phyloP scores from a whole-genome alignment of 2,888 invertebrate species.

The Apodemia zela region DNA sequence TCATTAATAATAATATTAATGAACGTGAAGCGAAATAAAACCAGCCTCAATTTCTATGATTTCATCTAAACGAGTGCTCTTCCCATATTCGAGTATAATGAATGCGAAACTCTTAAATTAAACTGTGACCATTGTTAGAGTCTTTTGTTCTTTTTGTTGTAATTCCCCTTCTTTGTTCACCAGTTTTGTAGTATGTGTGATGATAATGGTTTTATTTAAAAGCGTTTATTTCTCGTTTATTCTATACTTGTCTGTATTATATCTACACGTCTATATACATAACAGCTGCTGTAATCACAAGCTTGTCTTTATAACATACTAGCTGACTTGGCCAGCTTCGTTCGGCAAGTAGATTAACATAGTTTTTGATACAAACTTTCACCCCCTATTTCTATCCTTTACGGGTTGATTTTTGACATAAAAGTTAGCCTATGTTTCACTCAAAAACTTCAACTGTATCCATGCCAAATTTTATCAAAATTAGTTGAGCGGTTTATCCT shows the following conservation, averaged over 20 bases:
- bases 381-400: too few species aligned
- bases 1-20: not conserved
- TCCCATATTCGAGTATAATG: slow-evolving; percentile 61
- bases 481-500: too few species aligned
- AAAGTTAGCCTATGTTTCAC: too few species aligned
- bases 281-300: not conserved
- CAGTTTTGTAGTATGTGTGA: slow-evolving; percentile 14
- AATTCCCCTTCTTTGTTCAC: slow-evolving; percentile 44
- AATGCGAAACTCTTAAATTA: slow-evolving; percentile 60
- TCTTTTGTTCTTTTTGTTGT: slow-evolving; percentile 68
- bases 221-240: not conserved
- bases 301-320: not conserved
- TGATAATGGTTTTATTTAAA: slow-evolving; percentile 5
- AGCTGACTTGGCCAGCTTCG: too few species aligned
- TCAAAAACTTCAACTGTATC: too few species aligned
- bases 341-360: too few species aligned
- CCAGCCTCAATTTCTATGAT: slow-evolving; percentile 45
- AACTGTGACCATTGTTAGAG: slow-evolving; percentile 66
- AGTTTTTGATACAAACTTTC: too few species aligned
- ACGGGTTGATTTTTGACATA: too few species aligned
- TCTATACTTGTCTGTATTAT: slow-evolving; percentile 6
- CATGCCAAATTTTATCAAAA: too few species aligned
- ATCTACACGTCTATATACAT: not conserved
- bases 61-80: slow-evolving; percentile 48
- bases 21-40: slow-evolving; percentile 12